Evolutionary conservation across 2,797 vertebrate genomes (phyloP), one percentile per base, ranked within the genome.

Genomic region (Allobates femoralis): DNA sequence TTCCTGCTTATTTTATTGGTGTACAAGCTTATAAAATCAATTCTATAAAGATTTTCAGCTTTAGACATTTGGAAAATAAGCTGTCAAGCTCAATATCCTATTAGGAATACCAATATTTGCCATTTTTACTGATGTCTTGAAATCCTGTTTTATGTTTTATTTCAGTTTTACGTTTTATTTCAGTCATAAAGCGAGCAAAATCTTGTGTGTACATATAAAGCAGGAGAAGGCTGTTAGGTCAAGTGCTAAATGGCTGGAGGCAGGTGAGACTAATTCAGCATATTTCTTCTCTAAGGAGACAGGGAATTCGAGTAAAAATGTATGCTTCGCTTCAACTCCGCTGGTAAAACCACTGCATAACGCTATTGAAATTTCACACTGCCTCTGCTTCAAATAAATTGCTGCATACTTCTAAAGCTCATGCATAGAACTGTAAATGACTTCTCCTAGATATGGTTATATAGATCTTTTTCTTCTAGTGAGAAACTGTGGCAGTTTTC

Each of bases 361-460:
- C 86, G 78, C 69, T 88, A 88, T 88, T 88, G 87, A 84, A 85
- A 88, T 88, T 88, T 85, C 87, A 88, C 87, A 88, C 87, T 85
- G 71, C 83, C 78, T 88, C 69, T 81, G 83, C 87, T 81, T 88
- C 83, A 88, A 85, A 85, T 88, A 85, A 88, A 88, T 88, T 88
- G 78, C 83, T 77, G 83, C 83, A 76, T 81, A 76, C 78, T 88
- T 75, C 87, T 85, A 81, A 81, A 88, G 81, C 87, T 88, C 69
- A 81, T 84, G 86, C 77, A 88, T 84, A 53, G 58, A 73, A 69
- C 82, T 84, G 86, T 74, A 88, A 88, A 88, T 88, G 82, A 85
- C 77, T 88, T 81, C 79, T 87, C 69, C 77, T 66, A 76, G 82
- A 84, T 84, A 88, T 76, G 58, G 77, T 67, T 88, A 88, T 85